Evolutionary conservation across 2,888 invertebrate genomes (phyloP).

Genomic region (Heliconius erato): DNA sequence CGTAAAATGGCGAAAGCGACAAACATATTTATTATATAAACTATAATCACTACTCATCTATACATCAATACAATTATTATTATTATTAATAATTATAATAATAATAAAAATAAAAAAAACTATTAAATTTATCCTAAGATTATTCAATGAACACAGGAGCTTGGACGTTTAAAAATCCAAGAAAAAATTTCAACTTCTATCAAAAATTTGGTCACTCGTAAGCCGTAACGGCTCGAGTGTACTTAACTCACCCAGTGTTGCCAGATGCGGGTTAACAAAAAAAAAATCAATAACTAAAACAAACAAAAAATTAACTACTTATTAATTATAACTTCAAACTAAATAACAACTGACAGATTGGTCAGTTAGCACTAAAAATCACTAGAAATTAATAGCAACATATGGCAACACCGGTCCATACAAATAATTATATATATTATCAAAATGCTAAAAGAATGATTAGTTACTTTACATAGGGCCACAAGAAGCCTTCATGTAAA

Average conservation of each 20-base stretch:
- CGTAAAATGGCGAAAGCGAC: conserved; percentile 34
- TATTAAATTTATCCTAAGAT: conserved; percentile 59
- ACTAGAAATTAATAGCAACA: conserved; percentile 24
- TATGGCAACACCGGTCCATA: conserved; percentile 25
- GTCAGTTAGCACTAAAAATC: neutral
- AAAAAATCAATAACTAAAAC: conserved; percentile 15
- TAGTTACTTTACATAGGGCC: conserved; percentile 59
- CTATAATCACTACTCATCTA: conserved; percentile 21
- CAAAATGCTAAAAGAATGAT: conserved; percentile 54
- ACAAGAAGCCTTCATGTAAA: conserved; percentile 48
- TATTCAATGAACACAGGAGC: conserved; percentile 79
- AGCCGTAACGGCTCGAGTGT: conserved; percentile 45
- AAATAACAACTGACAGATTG: conserved; percentile 21
- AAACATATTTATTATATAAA: conserved; percentile 22
- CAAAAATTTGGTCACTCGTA: conserved; percentile 43
- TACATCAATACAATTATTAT: conserved; percentile 30
- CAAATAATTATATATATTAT: conserved; percentile 19
- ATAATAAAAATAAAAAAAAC: conserved; percentile 23
- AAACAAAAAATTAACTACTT: conserved; percentile 30
- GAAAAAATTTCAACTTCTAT: conserved; percentile 57
- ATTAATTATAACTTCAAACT: neutral
- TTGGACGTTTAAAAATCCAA: conserved; percentile 72
- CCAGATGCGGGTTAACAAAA: conserved; percentile 19
- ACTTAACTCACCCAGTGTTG: conserved; percentile 19
- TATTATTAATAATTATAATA: conserved; percentile 28